Percentiles rank a stretch among this genome's conserved stretches.
Evolutionary conservation across 2,113 vertebrate species (phyloP).

Genomic region (Eretmochelys imbricata): DNA sequence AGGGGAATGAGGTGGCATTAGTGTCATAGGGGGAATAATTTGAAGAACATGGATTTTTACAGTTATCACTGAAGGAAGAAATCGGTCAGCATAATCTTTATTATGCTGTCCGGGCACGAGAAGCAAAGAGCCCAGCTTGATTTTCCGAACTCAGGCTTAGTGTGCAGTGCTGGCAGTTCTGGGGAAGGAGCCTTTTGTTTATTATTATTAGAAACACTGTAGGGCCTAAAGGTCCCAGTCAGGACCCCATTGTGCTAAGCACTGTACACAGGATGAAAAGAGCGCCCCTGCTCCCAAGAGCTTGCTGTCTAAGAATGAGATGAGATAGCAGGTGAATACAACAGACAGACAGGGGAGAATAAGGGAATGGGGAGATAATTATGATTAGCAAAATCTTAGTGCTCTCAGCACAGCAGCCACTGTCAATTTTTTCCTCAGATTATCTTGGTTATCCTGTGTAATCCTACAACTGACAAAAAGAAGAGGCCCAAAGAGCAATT

Average conservation of each 20-base stretch:
- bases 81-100: background rate
- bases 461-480: background rate
- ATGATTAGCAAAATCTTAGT: background rate
- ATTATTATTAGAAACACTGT: background rate
- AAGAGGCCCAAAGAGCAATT: background rate
- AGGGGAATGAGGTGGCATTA: background rate
- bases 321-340: background rate
- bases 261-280: background rate
- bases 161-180: background rate
- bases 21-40: rapidly evolving
- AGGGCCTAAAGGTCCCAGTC: background rate
- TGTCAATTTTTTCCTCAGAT: background rate
- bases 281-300: background rate
- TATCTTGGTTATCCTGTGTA: background rate
- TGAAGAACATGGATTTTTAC: background rate
- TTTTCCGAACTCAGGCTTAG: background rate
- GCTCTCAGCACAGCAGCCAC: background rate
- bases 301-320: background rate
- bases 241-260: background rate
- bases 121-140: background rate
- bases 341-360: background rate
- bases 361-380: background rate
- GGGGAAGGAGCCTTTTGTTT: background rate
- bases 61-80: background rate
- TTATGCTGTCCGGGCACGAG: background rate